These are phyloP conservation scores for Dasyornis broadbenti DNA, from an alignment of 2,113 vertebrate genomes.

Conservation along the genomic window DNA sequence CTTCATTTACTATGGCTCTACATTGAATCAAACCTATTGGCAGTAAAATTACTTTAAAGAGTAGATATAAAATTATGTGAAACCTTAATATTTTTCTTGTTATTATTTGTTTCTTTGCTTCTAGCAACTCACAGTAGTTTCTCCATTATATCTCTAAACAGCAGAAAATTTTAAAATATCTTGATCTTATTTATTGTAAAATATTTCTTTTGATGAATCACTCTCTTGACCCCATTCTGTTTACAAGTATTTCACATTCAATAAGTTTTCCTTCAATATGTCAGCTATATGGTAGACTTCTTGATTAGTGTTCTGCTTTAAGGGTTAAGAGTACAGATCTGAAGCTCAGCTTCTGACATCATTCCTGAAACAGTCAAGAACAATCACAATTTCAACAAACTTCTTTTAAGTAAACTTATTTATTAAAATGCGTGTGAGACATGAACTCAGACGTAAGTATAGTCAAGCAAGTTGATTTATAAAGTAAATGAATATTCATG, in stretches of 20 bases:
- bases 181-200: not conserved
- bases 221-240: not conserved
- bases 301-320: not conserved
- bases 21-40: not conserved
- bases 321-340: not conserved
- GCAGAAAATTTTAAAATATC: not conserved
- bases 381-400: not conserved
- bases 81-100: not conserved
- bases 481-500: constrained; percentile 35
- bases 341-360: not conserved
- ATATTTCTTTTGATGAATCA: not conserved
- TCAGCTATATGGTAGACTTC: not conserved
- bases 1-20: not conserved
- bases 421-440: not conserved
- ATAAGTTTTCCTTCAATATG: not conserved
- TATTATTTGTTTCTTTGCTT: not conserved
- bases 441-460: not conserved
- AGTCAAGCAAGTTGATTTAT: not conserved
- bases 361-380: not conserved
- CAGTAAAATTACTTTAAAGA: not conserved
- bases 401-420: not conserved
- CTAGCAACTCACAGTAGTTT: not conserved
- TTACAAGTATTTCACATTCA: not conserved
- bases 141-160: not conserved
- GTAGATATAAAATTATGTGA: not conserved